Base-by-base conservation (phyloP, 2,888 invertebrate genomes). In the Idaea biselata region DNA sequence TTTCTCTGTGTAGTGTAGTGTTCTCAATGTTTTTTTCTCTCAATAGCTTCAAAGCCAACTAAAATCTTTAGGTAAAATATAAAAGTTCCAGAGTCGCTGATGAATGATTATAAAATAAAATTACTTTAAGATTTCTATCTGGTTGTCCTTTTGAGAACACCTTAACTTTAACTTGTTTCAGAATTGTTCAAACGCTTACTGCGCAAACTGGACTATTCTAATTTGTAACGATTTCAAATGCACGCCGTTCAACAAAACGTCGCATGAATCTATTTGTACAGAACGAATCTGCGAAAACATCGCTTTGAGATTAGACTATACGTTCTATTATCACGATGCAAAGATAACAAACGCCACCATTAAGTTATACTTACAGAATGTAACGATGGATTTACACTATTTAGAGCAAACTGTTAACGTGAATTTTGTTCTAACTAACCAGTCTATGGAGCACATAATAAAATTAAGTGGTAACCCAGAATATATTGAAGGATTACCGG, bases 381-480 rank as follows among this genome's bases (percentile, higher is more conserved):
- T 87, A 58, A 72, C 80, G 6, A 68, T 73, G 17, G 64, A 65
- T 16, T 66, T 78, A 55, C 79, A 80, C 11, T 85, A 76, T 44
- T 67, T 89, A 64, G 62, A 67, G 4, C 91, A 91, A 79, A 82
- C 84, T 68, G 77, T 91, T 60, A 73, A 70, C 61, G 84, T 91
- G 0, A 75, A 75, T 58, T 91, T 89, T 74, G 71, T 82, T 60
- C 73, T 91, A 63, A 71, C 78, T 7, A 88, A 89, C 68, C 72
- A 75, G 57, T 78, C 87, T 0, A 71, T 74, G n/a, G 80, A 84
- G 1, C 67, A 74, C 18, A 67, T 86, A 54, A 65, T 87, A 44
- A 72, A 77, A 68, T 73, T 93, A 16, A 97, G 97, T 86, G 97
- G 97, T 2, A 96, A 95, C 82, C 96, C 96, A 0, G 97, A 97